Conservation (phyloP, 92 coral and sea anemone species). For the Siderastrea siderea region DNA sequence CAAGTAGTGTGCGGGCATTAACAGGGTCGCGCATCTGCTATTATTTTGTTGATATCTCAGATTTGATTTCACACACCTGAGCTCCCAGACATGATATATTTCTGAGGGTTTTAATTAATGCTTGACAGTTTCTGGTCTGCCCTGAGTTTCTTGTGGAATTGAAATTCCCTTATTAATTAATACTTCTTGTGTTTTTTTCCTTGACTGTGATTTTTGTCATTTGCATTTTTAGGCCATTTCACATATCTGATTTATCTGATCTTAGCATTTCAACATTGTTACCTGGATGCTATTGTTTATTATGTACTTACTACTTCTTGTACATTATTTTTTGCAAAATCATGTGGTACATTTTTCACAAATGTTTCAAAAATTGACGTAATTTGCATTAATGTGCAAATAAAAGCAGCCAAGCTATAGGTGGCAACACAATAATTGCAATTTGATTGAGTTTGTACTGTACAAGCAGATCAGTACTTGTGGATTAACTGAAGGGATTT, state of each 20-base stretch:
- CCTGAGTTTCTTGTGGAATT: not conserved
- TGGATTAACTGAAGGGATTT: not conserved
- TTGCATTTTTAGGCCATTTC: not conserved
- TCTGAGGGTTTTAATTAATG: not conserved
- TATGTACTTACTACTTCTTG: not conserved
- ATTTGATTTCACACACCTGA: not conserved
- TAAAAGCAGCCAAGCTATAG: not conserved
- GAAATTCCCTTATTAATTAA: not conserved
- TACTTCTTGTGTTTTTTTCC: not conserved
- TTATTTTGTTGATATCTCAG: not conserved
- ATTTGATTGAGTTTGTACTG: not conserved
- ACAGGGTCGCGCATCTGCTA: slow-evolving; percentile 18
- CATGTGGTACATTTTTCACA: not conserved
- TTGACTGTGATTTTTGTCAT: not conserved
- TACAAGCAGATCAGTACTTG: not conserved
- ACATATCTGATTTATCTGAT: slow-evolving; percentile 18
- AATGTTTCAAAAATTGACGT: not conserved
- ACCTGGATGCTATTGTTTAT: not conserved
- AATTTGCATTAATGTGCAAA: not conserved
- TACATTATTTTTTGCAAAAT: slow-evolving; percentile 13
- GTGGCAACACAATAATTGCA: not conserved
- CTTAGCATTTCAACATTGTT: slow-evolving; percentile 4
- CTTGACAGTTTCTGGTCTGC: not conserved
- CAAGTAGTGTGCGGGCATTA: not conserved
- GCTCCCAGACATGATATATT: not conserved